Evolutionary conservation across 2,113 vertebrate genomes (phyloP).

Genomic region (Ceyx margarethae): DNA sequence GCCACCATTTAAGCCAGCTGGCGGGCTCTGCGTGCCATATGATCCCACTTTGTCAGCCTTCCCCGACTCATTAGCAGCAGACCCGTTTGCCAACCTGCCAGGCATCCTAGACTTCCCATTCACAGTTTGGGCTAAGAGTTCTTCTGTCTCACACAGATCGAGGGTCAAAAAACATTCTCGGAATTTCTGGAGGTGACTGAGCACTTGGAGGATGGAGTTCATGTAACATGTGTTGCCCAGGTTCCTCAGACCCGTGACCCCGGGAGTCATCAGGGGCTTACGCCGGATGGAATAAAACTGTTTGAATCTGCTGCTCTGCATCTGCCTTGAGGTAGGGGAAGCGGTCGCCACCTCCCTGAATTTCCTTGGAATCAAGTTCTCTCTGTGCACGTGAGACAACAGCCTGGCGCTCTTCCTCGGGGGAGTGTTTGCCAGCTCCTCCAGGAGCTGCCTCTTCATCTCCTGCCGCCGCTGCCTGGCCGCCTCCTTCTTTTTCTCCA

Average conservation of each 20-base stretch:
- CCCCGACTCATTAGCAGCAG: slow-evolving; percentile 62
- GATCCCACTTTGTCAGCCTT: slow-evolving; percentile 69
- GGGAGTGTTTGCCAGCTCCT: slow-evolving; percentile 88
- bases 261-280: slow-evolving; percentile 85
- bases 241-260: slow-evolving; percentile 95
- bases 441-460: slow-evolving; percentile 88
- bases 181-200: slow-evolving; percentile 98
- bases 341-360: slow-evolving; percentile 76
- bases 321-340: slow-evolving; percentile 68
- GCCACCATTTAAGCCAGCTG: slow-evolving; percentile 76
- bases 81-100: slow-evolving; percentile 67
- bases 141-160: slow-evolving; percentile 93
- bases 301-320: slow-evolving; percentile 62
- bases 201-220: slow-evolving; percentile 99
- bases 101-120: slow-evolving; percentile 76
- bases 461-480: slow-evolving; percentile 85
- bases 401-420: slow-evolving; percentile 95
- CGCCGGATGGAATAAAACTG: slow-evolving; percentile 78
- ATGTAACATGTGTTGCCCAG: slow-evolving; percentile 98
- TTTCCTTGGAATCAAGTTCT: slow-evolving; percentile 83
- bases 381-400: slow-evolving; percentile 83
- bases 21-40: slow-evolving; percentile 64
- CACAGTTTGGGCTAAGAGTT: slow-evolving; percentile 89
- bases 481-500: slow-evolving; percentile 83
- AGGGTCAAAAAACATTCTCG: slow-evolving; percentile 97